These are phyloP conservation scores for Cephalopachus bancanus DNA, from an alignment of 2,797 vertebrate species.

Conservation along the genomic window DNA sequence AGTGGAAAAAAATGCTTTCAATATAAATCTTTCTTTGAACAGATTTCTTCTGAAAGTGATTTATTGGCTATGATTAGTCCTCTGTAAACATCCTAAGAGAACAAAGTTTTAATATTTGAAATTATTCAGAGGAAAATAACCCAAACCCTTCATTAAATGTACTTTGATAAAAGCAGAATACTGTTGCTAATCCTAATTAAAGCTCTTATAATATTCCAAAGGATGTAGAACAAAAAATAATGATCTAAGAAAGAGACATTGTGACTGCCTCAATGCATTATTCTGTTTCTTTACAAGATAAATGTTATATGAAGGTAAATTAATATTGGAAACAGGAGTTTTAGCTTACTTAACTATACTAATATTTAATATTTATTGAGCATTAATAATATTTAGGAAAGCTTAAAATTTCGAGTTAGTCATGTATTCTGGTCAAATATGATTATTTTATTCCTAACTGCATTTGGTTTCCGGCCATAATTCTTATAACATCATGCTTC, in stretches of 20 bases:
- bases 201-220: conserved; percentile 58
- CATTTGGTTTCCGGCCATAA: conserved; percentile 30
- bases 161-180: conserved; percentile 68
- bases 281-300: conserved; percentile 65
- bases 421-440: conserved; percentile 46
- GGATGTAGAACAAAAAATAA: conserved; percentile 61
- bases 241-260: conserved; percentile 39
- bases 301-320: conserved; percentile 69
- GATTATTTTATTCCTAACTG: conserved; percentile 57
- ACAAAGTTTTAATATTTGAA: conserved; percentile 58
- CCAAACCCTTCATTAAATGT: conserved; percentile 52
- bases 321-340: conserved; percentile 62
- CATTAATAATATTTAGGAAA: conserved; percentile 67
- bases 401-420: conserved; percentile 67
- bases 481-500: background rate
- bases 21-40: conserved; percentile 48
- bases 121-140: conserved; percentile 49
- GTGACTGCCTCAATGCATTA: conserved; percentile 31
- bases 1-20: conserved; percentile 40
- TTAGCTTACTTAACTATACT: conserved; percentile 48
- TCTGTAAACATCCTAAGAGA: conserved; percentile 54
- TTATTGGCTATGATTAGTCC: conserved; percentile 52
- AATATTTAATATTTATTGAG: conserved; percentile 73
- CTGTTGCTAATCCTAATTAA: conserved; percentile 66
- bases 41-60: conserved; percentile 65